Evolutionary conservation across 53 echinoderm and acorn worm species (phyloP), one percentile per base, ranked within the genome.

Genomic region (Echinometra lucunter): DNA sequence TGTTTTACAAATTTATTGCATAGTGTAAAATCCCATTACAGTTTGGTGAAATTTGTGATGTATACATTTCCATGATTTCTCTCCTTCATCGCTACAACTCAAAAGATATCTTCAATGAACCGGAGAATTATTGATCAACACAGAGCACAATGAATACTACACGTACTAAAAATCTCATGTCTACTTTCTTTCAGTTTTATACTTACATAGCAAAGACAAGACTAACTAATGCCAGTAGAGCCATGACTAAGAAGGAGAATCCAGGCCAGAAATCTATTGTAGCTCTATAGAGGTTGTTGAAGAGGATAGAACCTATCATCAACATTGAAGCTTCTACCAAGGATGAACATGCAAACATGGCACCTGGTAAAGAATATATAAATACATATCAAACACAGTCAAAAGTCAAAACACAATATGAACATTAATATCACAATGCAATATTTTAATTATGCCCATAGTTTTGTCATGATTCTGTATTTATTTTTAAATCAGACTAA

Each of bases 191-290:
- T 0, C 12, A 69, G 81, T 81, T 81, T 49, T 30, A 57, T 90
- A 97, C 97, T 97, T 87, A 97, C 97, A 96, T 40, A 44, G 96
- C 91, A 66, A 97, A 90, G 38, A 95, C 45, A 15, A 97, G 66
- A 7, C 95, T 90, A 23, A 96, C 40, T 44, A 94, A 23, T 23
- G 95, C 69, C 3, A 97, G 57, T 11, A 94, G 95, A 57, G 97
- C 95, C 96, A 97, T 96, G 23, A 97, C 94, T 13, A 97, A 89
- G 74, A 97, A 97, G 1, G 96, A 96, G 58, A 97, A 94, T 19
- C 97, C 97, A 66, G 97, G 97, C 96, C 95, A 96, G 93, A 96
- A 95, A n/a, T 94, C 91, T 23, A 97, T 89, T 3, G 96, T 97
- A 2, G 91, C 96, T 70, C 95, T 96, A 44, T 97, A 97, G 42